Evolutionary conservation across 2,888 invertebrate species (phyloP).

Genomic region (Drosophila nigritarsus): DNA sequence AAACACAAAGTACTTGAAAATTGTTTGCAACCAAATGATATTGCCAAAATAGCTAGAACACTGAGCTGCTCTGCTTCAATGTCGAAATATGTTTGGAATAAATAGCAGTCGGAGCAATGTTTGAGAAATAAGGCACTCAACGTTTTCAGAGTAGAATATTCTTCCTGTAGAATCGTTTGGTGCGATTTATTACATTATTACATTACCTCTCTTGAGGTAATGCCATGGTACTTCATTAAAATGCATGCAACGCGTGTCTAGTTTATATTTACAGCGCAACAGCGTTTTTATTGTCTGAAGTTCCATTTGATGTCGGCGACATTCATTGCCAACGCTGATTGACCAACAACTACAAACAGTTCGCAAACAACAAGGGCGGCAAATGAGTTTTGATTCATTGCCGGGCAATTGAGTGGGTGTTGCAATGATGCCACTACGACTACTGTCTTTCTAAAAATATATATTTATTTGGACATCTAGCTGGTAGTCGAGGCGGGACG

Average conservation of each 20-base stretch:
- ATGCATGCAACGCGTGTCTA: not conserved
- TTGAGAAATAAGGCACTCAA: not conserved
- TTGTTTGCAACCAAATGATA: not conserved
- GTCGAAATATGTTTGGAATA: not conserved
- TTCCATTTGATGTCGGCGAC: constrained; percentile 10
- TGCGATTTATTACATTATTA: too few species aligned
- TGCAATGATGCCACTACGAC: constrained; percentile 16
- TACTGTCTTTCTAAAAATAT: constrained; percentile 3
- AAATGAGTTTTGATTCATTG: constrained; percentile 73
- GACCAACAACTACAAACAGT: constrained; percentile 42
- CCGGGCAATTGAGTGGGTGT: not conserved
- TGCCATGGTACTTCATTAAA: not conserved
- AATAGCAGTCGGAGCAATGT: not conserved
- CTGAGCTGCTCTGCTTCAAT: not conserved
- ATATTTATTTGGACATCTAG: constrained; percentile 30
- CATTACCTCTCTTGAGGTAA: not conserved
- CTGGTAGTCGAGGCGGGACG: constrained; percentile 32
- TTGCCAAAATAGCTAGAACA: not conserved
- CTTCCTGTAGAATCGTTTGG: not conserved
- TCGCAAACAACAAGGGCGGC: constrained; percentile 53
- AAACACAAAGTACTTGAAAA: not conserved
- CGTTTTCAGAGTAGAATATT: not conserved
- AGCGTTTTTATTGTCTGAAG: not conserved
- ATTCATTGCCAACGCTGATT: constrained; percentile 29
- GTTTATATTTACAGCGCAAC: not conserved